These are phyloP conservation scores for cattle (Bos taurus) DNA, from an alignment of 2,113 vertebrate species.

Conservation along the genomic window DNA sequence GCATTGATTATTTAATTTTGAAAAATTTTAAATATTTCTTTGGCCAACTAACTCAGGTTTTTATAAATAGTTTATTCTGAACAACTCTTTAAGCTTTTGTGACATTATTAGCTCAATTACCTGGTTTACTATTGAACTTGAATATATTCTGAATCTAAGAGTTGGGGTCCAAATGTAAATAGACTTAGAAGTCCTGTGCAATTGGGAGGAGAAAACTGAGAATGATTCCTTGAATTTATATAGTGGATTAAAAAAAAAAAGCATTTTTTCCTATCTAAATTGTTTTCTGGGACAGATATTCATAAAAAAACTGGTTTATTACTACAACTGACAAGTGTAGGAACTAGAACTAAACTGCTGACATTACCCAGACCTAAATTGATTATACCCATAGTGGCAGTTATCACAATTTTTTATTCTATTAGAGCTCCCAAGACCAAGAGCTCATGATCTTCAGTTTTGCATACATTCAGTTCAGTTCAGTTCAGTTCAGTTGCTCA, in stretches of 20 bases:
- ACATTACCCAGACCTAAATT: background rate
- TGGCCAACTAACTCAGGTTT: background rate
- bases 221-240: background rate
- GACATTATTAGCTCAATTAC: background rate
- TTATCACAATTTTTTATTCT: background rate
- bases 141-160: background rate
- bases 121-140: background rate
- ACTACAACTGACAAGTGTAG: background rate
- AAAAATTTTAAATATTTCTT: background rate
- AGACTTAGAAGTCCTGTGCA: background rate
- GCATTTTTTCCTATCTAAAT: background rate
- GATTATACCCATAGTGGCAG: background rate
- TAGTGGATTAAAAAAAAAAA: background rate
- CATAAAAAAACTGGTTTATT: background rate
- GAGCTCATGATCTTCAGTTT: background rate
- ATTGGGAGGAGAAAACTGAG: background rate
- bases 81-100: background rate
- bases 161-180: background rate
- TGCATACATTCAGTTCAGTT: background rate
- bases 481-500: background rate
- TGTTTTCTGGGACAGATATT: background rate
- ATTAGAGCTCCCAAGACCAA: background rate
- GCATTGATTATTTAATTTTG: background rate
- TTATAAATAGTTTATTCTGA: slow-evolving; percentile 18
- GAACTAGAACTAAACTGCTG: background rate